Base-by-base conservation (phyloP, 2,888 invertebrate genomes). In the Drosophila acutilabella region DNA sequence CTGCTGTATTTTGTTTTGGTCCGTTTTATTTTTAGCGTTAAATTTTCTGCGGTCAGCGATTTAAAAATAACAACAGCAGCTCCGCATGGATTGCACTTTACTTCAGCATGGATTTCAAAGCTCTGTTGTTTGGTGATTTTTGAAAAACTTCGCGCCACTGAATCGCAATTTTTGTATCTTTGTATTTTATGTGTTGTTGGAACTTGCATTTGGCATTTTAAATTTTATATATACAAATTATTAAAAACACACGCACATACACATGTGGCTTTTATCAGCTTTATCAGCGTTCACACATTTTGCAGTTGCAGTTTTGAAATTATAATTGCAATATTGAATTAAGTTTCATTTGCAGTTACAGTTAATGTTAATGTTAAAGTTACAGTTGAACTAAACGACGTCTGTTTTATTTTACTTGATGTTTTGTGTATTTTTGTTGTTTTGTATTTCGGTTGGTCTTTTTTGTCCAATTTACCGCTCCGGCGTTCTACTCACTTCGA, bases 401-500 rank as follows among this genome's bases (percentile, higher is more conserved):
- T 53, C 26, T 60, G 59, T 44, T 44, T 60, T 60, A 20, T 42
- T 14, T 56, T 8, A 36, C 36, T 16, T 20, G 38, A 23, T 40
- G 16, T 45, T 41, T 18, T 40, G 48, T 40, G 40, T 41, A 14
- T n/a, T 33, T 42, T 30, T 30, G 30, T 30, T 30, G 30, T 30
- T 30, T 58, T 40, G 40, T 41, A 14, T n/a, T 33, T 42, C 18
- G 65, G 78, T 51, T 81, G 71, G 69, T 30, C 30, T 30, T 30
- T 30, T 30, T 30, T 30, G 30, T 80, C 76, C 88, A 78, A 72
- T 89, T 80, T 80, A 80, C 89, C 91, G 91, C 84, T 85, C 81
- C 84, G 83, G 90, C 89, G 90, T 91, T 91, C 90, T 90, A 89
- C 86, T 85, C 90, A 87, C 91, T 89, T 89, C 90, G 90, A 90